Conservation (phyloP, 2,888 invertebrate genomes). For the Plutella xylostella region DNA sequence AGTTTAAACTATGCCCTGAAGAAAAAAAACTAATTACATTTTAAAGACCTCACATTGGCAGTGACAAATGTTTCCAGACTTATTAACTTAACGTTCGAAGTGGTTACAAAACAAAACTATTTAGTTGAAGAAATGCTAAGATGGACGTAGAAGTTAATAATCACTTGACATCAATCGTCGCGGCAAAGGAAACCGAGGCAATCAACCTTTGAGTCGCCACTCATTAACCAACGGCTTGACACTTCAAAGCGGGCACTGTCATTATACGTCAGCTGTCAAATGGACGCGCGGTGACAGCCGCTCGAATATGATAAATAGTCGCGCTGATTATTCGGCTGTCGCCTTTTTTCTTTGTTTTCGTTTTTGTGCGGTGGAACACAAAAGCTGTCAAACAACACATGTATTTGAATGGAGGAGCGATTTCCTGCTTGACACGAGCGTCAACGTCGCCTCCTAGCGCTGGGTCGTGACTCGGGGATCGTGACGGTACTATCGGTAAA, state of each 20-base stretch:
- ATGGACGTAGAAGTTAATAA: slow-evolving; percentile 8
- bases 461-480: too few relatives aligned
- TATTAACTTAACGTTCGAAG: neutral
- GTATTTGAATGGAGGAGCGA: slow-evolving; percentile 12
- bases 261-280: slow-evolving; percentile 37
- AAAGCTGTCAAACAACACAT: slow-evolving; percentile 36
- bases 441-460: too few relatives aligned
- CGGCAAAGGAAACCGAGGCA: slow-evolving; percentile 12
- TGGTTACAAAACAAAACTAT: neutral
- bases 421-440: slow-evolving; percentile 11
- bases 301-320: slow-evolving; percentile 47
- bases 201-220: slow-evolving; percentile 22
- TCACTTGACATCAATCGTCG: slow-evolving; percentile 12
- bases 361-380: slow-evolving; percentile 29
- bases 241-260: slow-evolving; percentile 46
- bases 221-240: slow-evolving; percentile 44
- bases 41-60: neutral
- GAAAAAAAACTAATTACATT: neutral
- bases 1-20: too few relatives aligned
- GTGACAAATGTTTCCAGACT: neutral
- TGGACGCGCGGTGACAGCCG: slow-evolving; percentile 23
- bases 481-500: neutral
- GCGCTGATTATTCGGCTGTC: slow-evolving; percentile 37
- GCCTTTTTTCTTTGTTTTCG: slow-evolving; percentile 24
- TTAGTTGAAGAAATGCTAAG: too few relatives aligned